These are phyloP conservation scores for Diploptera punctata DNA, from an alignment of 2,888 invertebrate species.

Conservation along the genomic window DNA sequence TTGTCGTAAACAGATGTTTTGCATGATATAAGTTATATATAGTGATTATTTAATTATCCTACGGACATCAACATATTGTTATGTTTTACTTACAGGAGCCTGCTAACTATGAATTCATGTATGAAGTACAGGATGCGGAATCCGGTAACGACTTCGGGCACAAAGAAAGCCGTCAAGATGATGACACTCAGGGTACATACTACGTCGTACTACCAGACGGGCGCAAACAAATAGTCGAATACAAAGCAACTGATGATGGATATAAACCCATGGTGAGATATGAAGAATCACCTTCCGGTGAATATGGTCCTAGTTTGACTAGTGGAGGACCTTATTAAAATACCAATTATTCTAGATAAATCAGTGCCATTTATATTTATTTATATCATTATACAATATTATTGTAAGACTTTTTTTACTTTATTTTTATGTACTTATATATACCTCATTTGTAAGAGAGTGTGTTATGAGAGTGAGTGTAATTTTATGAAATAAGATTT, in stretches of 20 bases:
- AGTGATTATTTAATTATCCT: too few relatives aligned
- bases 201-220: slow-evolving; percentile 54
- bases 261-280: slow-evolving; percentile 72
- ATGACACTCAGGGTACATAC: slow-evolving; percentile 54
- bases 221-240: slow-evolving; percentile 66
- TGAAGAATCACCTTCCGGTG: slow-evolving; percentile 54
- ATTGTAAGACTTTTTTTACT: too few relatives aligned
- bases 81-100: slow-evolving; percentile 46
- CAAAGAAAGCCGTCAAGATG: slow-evolving; percentile 53
- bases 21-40: too few relatives aligned
- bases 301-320: neutral
- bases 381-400: too few relatives aligned
- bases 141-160: slow-evolving; percentile 54
- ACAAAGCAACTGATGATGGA: slow-evolving; percentile 71
- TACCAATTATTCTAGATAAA: neutral
- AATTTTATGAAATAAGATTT: too few relatives aligned
- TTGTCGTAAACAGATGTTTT: too few relatives aligned
- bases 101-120: slow-evolving; percentile 53
- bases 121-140: slow-evolving; percentile 52
- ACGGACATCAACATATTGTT: too few relatives aligned
- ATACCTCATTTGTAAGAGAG: too few relatives aligned
- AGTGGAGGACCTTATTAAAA: neutral
- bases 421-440: too few relatives aligned
- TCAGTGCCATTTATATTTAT: too few relatives aligned
- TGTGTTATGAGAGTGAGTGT: too few relatives aligned